Evolutionary conservation across 1,140 invertebrate species (phyloP), one percentile per base, ranked within the genome.

Genomic region (Nylanderia fulva): DNA sequence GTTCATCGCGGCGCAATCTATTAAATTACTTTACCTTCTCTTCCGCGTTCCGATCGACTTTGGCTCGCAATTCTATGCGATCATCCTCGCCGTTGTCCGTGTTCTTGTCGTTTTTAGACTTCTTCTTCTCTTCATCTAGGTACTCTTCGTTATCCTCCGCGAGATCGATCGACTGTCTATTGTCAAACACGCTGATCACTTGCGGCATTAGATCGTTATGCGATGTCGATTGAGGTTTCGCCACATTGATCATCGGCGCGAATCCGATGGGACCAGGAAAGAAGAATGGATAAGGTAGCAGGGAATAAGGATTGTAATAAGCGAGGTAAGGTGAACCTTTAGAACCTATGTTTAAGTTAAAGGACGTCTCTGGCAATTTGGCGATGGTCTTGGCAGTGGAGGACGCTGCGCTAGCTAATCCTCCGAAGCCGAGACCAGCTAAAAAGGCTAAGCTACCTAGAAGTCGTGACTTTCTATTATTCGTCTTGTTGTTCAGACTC

Each of bases 391-490:
- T 86, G 42, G 85, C 33, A 18, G 56, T 72, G 7, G 87, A 33
- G 5, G 91, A 74, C 13, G 86, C 86, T 21, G 86, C 84, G 18
- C 54, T 61, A 4, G 91, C 68, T 15, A 92, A 82, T 52, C 75
- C 84, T 21, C 90, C 91, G n/a, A 91, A 42, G 15, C 91, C 90
- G 18, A 94, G 52, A 42, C 93, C 93, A 64, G 93, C 85, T 9
- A 94, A 56, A 48, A 94, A 91, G 7, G 93, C 91, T 27, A 94
- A 79, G 71, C 86, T 90, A n/a, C 89, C 89, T 0, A 94, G 89
- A 60, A 93, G 89, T 89, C 91, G 85, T 0, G 86, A 80, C 18
- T 84, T 88, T 4, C 91, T 90, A 0, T 48, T 85, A 6, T 61
- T 42, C 0, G 18, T 6, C 0, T 54, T 58, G 33, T 4, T 15